A percentile compares a stretch with the other conserved stretches of the same genome.
Conservation (phyloP, 2,888 invertebrate species). For the Pyrocoelia pectoralis region DNA sequence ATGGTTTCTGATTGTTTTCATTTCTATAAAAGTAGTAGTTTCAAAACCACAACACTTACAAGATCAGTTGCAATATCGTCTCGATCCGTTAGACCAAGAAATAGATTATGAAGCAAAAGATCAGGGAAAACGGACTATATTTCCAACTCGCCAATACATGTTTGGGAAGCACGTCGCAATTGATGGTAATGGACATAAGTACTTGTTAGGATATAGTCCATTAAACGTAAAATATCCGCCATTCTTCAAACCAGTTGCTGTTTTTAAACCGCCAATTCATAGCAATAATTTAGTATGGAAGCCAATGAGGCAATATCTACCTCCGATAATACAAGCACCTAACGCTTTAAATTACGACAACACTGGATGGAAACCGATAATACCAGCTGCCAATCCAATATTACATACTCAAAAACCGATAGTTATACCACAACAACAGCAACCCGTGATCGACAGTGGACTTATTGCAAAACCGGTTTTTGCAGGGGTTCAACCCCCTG, state of each 20-base stretch:
- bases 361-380: constrained; percentile 30
- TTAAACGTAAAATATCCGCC: constrained; percentile 49
- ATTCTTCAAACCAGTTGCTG: constrained; percentile 47
- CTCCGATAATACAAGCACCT: constrained; percentile 7
- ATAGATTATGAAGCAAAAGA: constrained; percentile 42
- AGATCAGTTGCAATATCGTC: constrained; percentile 40
- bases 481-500: neutral
- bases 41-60: constrained; percentile 43
- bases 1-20: constrained; percentile 33
- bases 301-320: constrained; percentile 23
- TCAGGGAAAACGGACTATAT: constrained; percentile 54
- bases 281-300: constrained; percentile 17
- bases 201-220: constrained; percentile 49
- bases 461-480: neutral
- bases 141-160: constrained; percentile 44
- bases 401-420: neutral
- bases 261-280: constrained; percentile 35
- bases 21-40: constrained; percentile 35
- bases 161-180: constrained; percentile 52
- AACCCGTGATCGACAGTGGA: neutral
- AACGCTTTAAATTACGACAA: constrained; percentile 15
- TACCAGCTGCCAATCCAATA: neutral
- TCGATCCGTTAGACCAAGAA: constrained; percentile 51
- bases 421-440: neutral
- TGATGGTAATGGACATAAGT: constrained; percentile 48